Percentiles rank a stretch among this genome's conserved stretches.
These are phyloP conservation scores for Otocyon megalotis DNA, from an alignment of 2,113 vertebrate species.

Conservation along the genomic window DNA sequence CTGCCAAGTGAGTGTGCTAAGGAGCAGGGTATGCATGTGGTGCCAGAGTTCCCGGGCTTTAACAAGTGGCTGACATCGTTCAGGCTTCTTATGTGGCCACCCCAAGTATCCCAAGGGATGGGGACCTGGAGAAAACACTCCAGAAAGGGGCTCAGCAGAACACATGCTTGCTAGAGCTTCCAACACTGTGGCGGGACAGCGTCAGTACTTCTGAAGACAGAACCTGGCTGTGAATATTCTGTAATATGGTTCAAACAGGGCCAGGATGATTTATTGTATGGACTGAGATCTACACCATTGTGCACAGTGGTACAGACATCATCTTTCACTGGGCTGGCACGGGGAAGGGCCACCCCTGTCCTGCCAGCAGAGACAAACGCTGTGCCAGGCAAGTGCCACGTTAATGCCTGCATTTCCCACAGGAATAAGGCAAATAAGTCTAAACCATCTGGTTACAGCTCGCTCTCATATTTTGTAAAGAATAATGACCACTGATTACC, in stretches of 20 bases:
- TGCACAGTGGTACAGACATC: too few species aligned
- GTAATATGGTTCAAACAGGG: not conserved
- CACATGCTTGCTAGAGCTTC: accelerated
- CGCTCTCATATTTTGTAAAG: not conserved
- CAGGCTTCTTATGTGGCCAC: accelerated
- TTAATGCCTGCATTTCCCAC: accelerated
- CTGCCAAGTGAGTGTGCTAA: accelerated
- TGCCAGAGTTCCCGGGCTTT: not conserved
- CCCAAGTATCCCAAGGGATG: not conserved
- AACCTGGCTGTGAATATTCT: too few species aligned
- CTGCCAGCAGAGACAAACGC: accelerated
- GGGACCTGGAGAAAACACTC: not conserved
- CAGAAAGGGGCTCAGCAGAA: too few species aligned
- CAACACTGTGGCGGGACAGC: accelerated
- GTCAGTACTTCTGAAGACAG: not conserved
- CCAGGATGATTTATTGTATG: accelerated
- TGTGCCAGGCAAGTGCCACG: accelerated
- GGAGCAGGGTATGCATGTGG: too few species aligned
- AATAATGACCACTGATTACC: not conserved
- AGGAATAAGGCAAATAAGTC: not conserved
- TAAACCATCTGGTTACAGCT: too few species aligned
- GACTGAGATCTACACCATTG: not conserved
- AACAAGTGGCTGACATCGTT: accelerated
- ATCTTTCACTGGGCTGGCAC: too few species aligned
- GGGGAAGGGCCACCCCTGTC: not conserved